Evolutionary conservation across 2,113 vertebrate genomes (phyloP), one percentile per base, ranked within the genome.

Genomic region (Rhabdornis inornatus): DNA sequence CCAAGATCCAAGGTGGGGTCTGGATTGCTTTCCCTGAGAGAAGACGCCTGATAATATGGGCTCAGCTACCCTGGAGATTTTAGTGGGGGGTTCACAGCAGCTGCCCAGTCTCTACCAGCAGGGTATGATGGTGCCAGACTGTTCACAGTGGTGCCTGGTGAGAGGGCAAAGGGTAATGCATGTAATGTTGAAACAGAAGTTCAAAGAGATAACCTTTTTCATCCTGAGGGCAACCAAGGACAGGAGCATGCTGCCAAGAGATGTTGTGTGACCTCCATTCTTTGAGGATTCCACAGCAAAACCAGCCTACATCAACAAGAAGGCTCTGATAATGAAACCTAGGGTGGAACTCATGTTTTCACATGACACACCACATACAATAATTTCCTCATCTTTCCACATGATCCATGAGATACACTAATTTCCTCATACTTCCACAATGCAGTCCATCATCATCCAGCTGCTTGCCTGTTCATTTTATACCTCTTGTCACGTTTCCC

Each of bases 131-230:
- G 15, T 6, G 5, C 9, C 64, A 74, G 39, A 49, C 31, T 72
- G 13, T 45, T 55, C 44, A 33, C n/a, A 40, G 28, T 1, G 2
- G 5, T 59, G 16, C 6, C 3, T 52, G 69, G 12, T 0, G 2
- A 31, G 23, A 50, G 4, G 15, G 63, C 10, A 72, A 75, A 75
- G 9, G 18, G 15, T 14, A 60, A 42, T 7, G 12, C 0, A 0
- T 55, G 9, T 12, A 57, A 66, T 10, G 10, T 11, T 66, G 68
- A 76, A 89, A 61, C 8, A 52, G 47, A 57, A 53, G 15, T 69
- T 88, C 33, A 55, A 37, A 59, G 10, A 76, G 21, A 52, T 17
- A 78, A 85, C 4, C 2, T 53, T 88, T 70, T 56, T 21, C 16
- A 49, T 61, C 31, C 21, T 57, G 16, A 35, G 35, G 24, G 37